Conservation (phyloP, 2,113 vertebrate species). For the Carassius carassius region DNA sequence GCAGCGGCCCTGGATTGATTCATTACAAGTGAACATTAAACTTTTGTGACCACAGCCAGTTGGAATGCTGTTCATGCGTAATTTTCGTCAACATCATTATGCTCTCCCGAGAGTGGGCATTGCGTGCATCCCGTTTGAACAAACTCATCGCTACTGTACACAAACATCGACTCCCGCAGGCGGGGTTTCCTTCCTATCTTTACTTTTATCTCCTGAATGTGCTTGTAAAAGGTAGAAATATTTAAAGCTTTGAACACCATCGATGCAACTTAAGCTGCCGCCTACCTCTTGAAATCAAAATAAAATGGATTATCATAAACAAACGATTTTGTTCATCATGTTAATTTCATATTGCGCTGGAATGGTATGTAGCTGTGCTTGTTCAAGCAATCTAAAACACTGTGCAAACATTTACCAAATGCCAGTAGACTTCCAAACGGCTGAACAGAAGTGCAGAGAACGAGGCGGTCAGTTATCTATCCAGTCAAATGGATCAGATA, state of each 20-base stretch:
- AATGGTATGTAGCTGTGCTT: constrained; percentile 10
- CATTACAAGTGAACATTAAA: neutral
- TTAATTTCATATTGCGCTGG: constrained; percentile 27
- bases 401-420: constrained; percentile 38
- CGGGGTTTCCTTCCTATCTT: constrained; percentile 55
- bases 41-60: too few relatives aligned
- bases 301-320: constrained; percentile 34
- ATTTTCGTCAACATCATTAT: neutral
- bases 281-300: too few relatives aligned
- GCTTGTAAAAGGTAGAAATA: neutral
- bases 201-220: neutral
- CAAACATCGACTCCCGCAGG: neutral
- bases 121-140: neutral
- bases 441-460: constrained; percentile 57
- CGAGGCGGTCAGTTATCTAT: constrained; percentile 61
- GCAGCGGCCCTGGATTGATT: too few relatives aligned
- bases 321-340: neutral
- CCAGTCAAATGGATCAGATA: constrained; percentile 36
- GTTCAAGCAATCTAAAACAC: constrained; percentile 25
- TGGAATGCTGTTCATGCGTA: neutral
- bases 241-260: neutral
- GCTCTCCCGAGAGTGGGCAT: neutral
- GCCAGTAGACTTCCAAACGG: constrained; percentile 61
- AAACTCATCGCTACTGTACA: too few relatives aligned
- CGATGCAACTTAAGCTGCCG: neutral